Conservation (phyloP, 2,797 vertebrate genomes). For the Anniella stebbinsi region DNA sequence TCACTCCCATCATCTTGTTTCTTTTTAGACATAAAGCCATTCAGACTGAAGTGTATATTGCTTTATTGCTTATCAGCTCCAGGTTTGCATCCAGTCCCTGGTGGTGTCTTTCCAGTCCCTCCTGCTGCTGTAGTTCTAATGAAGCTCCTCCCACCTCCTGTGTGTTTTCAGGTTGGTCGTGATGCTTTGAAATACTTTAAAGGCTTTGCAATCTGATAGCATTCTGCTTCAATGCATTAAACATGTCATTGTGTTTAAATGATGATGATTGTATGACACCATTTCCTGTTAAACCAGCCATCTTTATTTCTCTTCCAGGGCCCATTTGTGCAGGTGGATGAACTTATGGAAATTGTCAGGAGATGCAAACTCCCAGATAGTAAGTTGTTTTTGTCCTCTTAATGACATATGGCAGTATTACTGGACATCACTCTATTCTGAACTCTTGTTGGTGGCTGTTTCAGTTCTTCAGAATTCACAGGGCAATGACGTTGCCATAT, state of each 20-base stretch:
- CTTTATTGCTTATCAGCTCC: slow-evolving; percentile 84
- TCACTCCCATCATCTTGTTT: neutral
- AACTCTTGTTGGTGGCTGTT: neutral
- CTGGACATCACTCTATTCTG: neutral
- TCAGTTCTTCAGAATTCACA: neutral
- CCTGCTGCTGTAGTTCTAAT: slow-evolving; percentile 95
- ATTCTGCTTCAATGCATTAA: neutral
- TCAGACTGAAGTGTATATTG: neutral
- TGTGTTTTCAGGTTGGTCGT: slow-evolving; percentile 91
- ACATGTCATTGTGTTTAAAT: neutral
- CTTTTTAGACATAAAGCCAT: slow-evolving; percentile 10
- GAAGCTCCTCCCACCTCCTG: slow-evolving; percentile 97
- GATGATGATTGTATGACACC: neutral
- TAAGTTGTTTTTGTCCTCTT: slow-evolving; percentile 79
- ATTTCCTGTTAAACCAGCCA: neutral
- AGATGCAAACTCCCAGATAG: slow-evolving; percentile 97
- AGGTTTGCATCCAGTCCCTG: slow-evolving; percentile 96
- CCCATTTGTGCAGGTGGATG: slow-evolving; percentile 99
- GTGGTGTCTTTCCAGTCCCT: slow-evolving; percentile 97
- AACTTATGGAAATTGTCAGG: slow-evolving; percentile 95
- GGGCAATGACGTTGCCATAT: neutral
- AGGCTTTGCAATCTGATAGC: neutral
- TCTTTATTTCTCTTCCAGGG: slow-evolving; percentile 82
- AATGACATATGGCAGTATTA: too few species aligned
- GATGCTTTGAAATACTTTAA: slow-evolving; percentile 30